phyloP scores from a whole-genome alignment of 2,888 invertebrate genomes.

The Sminthurinus aureus region DNA sequence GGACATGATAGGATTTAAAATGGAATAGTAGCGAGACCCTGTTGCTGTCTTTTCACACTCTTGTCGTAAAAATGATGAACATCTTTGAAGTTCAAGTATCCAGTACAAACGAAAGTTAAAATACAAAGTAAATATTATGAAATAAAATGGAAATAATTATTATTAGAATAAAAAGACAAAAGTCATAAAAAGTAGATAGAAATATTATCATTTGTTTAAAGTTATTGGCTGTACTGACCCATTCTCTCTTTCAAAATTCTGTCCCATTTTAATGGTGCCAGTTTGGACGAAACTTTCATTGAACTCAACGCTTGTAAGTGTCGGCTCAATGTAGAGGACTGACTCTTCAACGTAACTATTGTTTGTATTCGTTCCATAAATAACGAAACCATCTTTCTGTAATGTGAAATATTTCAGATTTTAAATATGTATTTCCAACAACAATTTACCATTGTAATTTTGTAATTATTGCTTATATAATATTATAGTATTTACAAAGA shows the following conservation, averaged over 20 bases:
- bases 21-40: neutral
- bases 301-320: conserved; percentile 7
- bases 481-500: neutral
- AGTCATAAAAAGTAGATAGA: neutral
- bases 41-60: conserved; percentile 17
- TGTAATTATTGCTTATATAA: neutral
- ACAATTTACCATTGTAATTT: conserved; percentile 3
- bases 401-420: neutral
- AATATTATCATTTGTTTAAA: too few relatives aligned
- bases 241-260: conserved; percentile 10
- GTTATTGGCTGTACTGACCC: neutral
- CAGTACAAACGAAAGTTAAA: too few relatives aligned
- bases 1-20: conserved; percentile 32
- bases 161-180: neutral
- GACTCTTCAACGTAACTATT: conserved; percentile 33
- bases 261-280: conserved; percentile 10
- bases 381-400: conserved; percentile 30
- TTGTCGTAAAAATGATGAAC: conserved; percentile 22
- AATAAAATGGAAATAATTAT: neutral
- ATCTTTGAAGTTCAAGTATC: neutral
- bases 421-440: neutral
- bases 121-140: neutral
- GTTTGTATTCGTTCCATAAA: neutral
- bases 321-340: conserved; percentile 19
- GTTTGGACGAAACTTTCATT: neutral